These are phyloP conservation scores for Phymastichus coffea DNA, from an alignment of 1,140 invertebrate genomes.

Conservation along the genomic window DNA sequence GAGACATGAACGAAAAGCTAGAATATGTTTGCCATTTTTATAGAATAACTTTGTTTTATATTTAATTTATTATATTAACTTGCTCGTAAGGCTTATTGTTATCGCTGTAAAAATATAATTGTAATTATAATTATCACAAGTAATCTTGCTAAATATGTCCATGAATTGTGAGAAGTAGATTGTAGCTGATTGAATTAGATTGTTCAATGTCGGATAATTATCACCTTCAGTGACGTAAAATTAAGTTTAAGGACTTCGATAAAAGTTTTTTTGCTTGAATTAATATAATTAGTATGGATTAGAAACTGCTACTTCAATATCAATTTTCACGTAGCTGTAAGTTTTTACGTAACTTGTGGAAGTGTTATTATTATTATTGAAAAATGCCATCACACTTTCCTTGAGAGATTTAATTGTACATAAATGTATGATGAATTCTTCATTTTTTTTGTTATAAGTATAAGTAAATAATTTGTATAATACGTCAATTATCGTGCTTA, in stretches of 20 bases:
- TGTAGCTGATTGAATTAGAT: too few species aligned
- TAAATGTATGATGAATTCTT: constrained; percentile 13
- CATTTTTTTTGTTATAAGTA: constrained; percentile 22
- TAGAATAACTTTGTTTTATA: constrained; percentile 31
- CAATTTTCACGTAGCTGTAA: too few species aligned
- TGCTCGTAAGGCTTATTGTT: constrained; percentile 11
- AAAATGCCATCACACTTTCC: constrained; percentile 22
- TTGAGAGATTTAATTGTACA: neutral
- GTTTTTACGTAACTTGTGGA: too few species aligned
- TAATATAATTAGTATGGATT: too few species aligned
- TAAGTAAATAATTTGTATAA: constrained; percentile 5
- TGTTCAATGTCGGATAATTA: too few species aligned
- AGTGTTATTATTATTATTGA: too few species aligned
- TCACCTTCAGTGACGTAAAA: too few species aligned
- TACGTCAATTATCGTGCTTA: constrained; percentile 4
- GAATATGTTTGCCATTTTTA: constrained; percentile 32
- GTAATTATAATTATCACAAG: constrained; percentile 24
- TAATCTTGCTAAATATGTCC: constrained; percentile 32
- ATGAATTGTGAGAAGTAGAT: too few species aligned
- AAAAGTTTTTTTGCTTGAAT: too few species aligned
- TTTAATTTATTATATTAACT: constrained; percentile 24
- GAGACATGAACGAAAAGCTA: neutral
- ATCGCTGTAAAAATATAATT: too few species aligned
- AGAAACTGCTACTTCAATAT: too few species aligned
- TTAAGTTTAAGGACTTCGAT: too few species aligned